Conservation (phyloP, 2,113 vertebrate genomes). For the Rattus rattus region DNA sequence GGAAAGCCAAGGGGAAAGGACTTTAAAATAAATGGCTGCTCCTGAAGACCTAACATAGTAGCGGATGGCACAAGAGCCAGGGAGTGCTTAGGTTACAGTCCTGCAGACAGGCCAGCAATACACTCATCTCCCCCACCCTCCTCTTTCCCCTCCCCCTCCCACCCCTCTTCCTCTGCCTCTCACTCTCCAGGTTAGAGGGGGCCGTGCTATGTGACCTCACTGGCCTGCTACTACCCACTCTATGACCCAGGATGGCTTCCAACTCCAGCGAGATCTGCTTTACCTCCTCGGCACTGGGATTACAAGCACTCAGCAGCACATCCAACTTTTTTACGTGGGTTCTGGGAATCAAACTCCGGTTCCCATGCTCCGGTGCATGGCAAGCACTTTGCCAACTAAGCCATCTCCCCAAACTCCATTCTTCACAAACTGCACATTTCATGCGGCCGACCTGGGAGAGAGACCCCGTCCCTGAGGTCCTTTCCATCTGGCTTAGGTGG, state of each 20-base stretch:
- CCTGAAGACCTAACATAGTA: background rate
- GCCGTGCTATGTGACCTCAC: background rate
- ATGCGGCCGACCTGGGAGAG: background rate
- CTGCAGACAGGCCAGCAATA: background rate
- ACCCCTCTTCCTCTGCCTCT: too few species aligned
- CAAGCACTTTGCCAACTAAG: background rate
- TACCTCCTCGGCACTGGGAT: background rate
- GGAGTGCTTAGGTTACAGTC: background rate
- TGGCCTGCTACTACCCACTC: background rate
- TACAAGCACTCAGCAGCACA: background rate
- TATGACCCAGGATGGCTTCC: background rate
- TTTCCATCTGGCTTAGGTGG: background rate
- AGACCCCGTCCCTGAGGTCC: background rate
- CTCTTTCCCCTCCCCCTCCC: too few species aligned
- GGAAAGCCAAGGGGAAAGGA: background rate
- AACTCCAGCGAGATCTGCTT: background rate
- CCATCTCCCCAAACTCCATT: background rate
- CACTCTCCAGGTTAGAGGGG: background rate
- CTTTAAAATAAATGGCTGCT: background rate
- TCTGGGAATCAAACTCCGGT: background rate
- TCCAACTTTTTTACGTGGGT: background rate
- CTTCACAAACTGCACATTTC: background rate
- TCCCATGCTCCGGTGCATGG: background rate
- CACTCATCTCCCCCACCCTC: background rate
- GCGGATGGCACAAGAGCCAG: background rate